These are phyloP conservation scores for Tadarida brasiliensis DNA, from an alignment of 2,797 vertebrate genomes.

Conservation along the genomic window DNA sequence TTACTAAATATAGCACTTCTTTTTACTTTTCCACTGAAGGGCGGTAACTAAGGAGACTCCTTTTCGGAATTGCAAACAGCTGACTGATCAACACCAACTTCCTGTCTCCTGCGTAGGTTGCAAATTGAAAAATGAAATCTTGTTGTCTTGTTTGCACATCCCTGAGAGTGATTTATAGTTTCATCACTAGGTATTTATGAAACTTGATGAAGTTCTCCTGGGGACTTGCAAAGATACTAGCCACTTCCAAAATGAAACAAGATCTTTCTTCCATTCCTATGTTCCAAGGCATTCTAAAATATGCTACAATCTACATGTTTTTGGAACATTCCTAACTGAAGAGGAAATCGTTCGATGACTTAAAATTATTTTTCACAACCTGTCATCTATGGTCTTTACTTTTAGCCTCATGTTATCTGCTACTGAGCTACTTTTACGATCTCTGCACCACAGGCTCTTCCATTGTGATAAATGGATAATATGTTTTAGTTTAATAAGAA, in stretches of 20 bases:
- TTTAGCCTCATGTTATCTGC: background rate
- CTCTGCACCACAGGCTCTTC: background rate
- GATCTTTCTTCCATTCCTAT: background rate
- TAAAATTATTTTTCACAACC: slow-evolving; percentile 27
- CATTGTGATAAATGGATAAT: background rate
- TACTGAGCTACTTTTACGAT: background rate
- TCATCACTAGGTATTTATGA: slow-evolving; percentile 56
- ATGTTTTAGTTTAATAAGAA: slow-evolving; percentile 33
- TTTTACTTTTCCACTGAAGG: background rate
- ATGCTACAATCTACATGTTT: background rate
- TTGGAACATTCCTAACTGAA: background rate
- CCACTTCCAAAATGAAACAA: slow-evolving; percentile 42
- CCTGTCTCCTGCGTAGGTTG: slow-evolving; percentile 40
- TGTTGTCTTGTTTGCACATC: slow-evolving; percentile 44
- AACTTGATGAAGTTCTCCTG: slow-evolving; percentile 62
- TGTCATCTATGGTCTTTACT: slow-evolving; percentile 13
- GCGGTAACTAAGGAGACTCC: slow-evolving; percentile 30
- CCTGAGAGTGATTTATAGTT: slow-evolving; percentile 65
- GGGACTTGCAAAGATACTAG: slow-evolving; percentile 24
- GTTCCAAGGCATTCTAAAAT: slow-evolving; percentile 50
- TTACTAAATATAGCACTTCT: slow-evolving; percentile 66
- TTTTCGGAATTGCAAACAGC: slow-evolving; percentile 69
- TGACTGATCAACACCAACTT: slow-evolving; percentile 41
- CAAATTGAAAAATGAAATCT: slow-evolving; percentile 62
- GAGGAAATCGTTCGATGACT: background rate